phyloP scores from a whole-genome alignment of 53 echinoderm and acorn worm species.

The Glandiceps talaboti region DNA sequence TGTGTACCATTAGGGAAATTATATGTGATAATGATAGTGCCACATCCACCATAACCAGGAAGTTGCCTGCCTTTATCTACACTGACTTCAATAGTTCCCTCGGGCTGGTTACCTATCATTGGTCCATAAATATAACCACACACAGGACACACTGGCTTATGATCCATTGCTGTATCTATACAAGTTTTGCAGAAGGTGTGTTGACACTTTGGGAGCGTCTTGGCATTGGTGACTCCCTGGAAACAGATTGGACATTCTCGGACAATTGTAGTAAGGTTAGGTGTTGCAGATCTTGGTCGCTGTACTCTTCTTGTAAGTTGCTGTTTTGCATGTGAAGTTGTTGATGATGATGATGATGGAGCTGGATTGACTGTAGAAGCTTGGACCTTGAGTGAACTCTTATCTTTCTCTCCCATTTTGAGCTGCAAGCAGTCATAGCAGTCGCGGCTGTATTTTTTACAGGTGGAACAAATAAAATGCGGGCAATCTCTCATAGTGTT shows the following conservation, averaged over 20 bases:
- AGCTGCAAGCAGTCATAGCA: not conserved
- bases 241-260: slow-evolving; percentile 26
- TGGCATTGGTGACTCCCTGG: slow-evolving; percentile 18
- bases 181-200: slow-evolving; percentile 36
- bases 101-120: slow-evolving; percentile 31
- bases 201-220: slow-evolving; percentile 23
- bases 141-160: slow-evolving; percentile 29
- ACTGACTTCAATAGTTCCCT: slow-evolving; percentile 25
- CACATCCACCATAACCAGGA: slow-evolving; percentile 34
- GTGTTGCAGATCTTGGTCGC: not conserved
- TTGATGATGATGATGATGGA: not conserved
- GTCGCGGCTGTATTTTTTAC: not conserved
- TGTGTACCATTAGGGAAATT: slow-evolving; percentile 30
- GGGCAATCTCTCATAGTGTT: not conserved
- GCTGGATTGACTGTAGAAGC: too few species aligned
- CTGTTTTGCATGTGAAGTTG: not conserved
- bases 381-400: not conserved
- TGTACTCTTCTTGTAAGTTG: not conserved
- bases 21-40: slow-evolving; percentile 34
- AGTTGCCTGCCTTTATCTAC: slow-evolving; percentile 1
- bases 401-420: not conserved
- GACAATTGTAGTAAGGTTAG: not conserved
- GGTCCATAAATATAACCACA: slow-evolving; percentile 32
- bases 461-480: not conserved
- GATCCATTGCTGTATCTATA: slow-evolving; percentile 28